Evolutionary conservation across 2,113 vertebrate genomes (phyloP).

Genomic region (Myrmecophaga tridactyla): DNA sequence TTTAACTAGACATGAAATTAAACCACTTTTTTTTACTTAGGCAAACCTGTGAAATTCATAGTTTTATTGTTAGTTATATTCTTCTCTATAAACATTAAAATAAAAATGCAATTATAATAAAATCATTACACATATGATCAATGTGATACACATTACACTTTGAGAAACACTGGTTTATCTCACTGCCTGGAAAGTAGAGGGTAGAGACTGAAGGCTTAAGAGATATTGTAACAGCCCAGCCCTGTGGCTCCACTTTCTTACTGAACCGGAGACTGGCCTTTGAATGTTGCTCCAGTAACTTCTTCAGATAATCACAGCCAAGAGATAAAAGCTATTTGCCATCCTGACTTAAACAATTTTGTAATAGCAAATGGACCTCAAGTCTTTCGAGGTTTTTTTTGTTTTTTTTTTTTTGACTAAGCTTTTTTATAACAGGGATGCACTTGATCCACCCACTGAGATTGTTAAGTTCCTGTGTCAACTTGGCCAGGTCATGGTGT

Average conservation of each 20-base stretch:
- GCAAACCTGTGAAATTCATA: not conserved
- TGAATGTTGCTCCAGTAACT: not conserved
- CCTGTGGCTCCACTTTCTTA: not conserved
- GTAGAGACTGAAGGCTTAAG: not conserved
- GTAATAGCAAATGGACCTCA: not conserved
- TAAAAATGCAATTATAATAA: not conserved
- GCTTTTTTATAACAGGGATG: not conserved
- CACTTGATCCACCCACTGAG: not conserved
- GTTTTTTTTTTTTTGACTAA: not conserved
- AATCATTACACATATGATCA: not conserved
- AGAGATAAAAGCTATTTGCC: not conserved
- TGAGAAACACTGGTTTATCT: not conserved
- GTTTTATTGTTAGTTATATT: not conserved
- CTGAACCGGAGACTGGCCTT: not conserved
- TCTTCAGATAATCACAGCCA: not conserved
- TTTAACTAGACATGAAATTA: not conserved
- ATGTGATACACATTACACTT: not conserved
- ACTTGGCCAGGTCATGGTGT: too few relatives aligned
- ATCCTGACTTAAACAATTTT: not conserved
- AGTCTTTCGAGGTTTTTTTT: not conserved
- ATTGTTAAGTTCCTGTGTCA: too few relatives aligned
- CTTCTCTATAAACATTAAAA: not conserved
- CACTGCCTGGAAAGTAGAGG: not conserved
- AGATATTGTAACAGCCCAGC: not conserved
- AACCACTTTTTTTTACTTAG: not conserved